Conservation (phyloP, 2,113 vertebrate genomes). For the Ploceus nigricollis region DNA sequence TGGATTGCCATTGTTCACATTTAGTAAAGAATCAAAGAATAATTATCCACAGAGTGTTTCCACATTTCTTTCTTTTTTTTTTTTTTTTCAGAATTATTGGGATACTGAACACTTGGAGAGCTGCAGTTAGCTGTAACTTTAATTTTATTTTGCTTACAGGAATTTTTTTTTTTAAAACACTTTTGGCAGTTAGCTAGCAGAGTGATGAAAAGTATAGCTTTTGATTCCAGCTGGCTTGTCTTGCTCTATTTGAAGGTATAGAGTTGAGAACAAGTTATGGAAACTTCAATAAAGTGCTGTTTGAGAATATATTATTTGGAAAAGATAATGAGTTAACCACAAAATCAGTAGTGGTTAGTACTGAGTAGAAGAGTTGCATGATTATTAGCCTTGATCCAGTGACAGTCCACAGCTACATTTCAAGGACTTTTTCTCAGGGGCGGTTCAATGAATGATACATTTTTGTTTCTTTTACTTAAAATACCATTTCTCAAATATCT, state of each 20-base stretch:
- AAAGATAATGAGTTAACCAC: not conserved
- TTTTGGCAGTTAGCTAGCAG: not conserved
- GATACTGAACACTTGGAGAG: not conserved
- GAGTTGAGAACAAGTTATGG: not conserved
- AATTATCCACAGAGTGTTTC: not conserved
- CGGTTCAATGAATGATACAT: not conserved
- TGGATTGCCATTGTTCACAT: not conserved
- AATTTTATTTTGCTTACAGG: not conserved
- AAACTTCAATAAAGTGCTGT: not conserved
- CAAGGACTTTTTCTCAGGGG: not conserved
- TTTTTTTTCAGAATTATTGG: not conserved
- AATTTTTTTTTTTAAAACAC: not conserved
- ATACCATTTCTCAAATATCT: not conserved
- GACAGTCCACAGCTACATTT: not conserved
- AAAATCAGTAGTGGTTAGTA: not conserved
- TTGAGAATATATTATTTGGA: not conserved
- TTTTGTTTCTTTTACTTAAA: not conserved
- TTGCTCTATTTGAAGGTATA: not conserved
- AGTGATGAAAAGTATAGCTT: not conserved
- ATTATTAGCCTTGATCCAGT: not conserved
- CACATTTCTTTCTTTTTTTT: not conserved
- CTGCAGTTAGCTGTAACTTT: not conserved
- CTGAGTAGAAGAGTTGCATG: not conserved
- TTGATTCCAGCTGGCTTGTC: not conserved
- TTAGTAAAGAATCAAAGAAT: not conserved